Base-by-base conservation (phyloP, 2,113 vertebrate species). In the Phodopus roborovskii region DNA sequence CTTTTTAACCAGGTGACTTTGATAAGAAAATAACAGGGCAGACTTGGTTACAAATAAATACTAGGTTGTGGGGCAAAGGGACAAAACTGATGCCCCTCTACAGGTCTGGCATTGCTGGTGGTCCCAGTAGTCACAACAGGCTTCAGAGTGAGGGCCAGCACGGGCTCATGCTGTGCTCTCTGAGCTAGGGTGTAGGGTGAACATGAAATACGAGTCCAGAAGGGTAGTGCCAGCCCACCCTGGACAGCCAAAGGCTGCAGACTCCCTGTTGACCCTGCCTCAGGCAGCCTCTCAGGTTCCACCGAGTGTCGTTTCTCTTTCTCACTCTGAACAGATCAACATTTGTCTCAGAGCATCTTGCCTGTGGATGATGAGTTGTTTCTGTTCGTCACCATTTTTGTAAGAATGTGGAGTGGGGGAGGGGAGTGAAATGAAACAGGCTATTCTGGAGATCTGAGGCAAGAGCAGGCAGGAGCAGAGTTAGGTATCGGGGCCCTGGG, bases 341-440 rank as follows among this genome's bases (percentile, higher is more conserved):
- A 74, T 96, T 96, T 95, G 94, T 84, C 85, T 96, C 83, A 93
- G 97, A 96, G 94, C 97, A 96, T 95, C 95, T 97, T 97, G 94
- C 95, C 89, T 96, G 88, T 88, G 89, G 83, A 84, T 96, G 87
- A 87, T 94, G 96, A 97, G 95, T 93, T 97, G 97, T 96, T 97
- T 97, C 75, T 84, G 56, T 91, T 97, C 95, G 88, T 92, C 85
- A 71, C 75, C 28, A 0, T 94, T 91, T 91, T 88, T 66, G 91
- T 70, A 64, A 66, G 95, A 74, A 81, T 93, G 87, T 95, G 74
- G 75, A 48, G 71, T 91, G 48, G 85, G 73, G 94, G 78, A 75
- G 66, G 94, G 90, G 83, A 68, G 28, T 56, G 20, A 81, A 88
- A 89, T 82, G 64, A 81, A 81, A 92, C 7, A n/a, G 78, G 73